Base-by-base conservation (phyloP, 2,113 vertebrate genomes). In the Hemiprocne comata region DNA sequence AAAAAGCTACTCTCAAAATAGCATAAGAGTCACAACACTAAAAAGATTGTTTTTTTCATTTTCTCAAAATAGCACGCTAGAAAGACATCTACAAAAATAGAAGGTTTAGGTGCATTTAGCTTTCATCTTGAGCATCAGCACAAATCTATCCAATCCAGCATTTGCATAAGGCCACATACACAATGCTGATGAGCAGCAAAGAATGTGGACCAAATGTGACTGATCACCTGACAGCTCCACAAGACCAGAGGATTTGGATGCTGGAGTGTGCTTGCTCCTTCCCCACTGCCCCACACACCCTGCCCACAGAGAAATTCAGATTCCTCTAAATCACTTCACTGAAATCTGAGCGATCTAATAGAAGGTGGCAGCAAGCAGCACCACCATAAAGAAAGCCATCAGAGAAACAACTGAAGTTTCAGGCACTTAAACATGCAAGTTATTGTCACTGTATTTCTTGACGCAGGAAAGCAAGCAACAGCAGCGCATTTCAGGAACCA, bases 61-160 rank as follows among this genome's bases (percentile, higher is more conserved):
- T 83, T 91, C 94, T 80, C 69, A 91, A 85, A 95, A 93, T 91
- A 95, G 91, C 79, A 77, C 11, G 24, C 51, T 89, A 62, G 44
- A 85, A 94, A 86, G 77, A 85, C 0, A 0, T 64, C 34, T 90
- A 90, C 60, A 91, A 83, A 97, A 90, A 95, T 73, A 93, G 83
- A 85, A 75, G 42, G 51, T 94, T 90, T 88, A 81, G 86, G 86
- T 96, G 83, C 55, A 34, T 84, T 93, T 73, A 5, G 4, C 86
- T 97, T 94, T 93, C 83, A 94, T 95, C 83, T 93, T 0, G 0
- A 86, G 87, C 71, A 85, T 87, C 67, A 85, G 76, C 60, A 71
- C 25, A 67, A 82, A 72, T 50, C 60, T 94, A 71, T 44, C 48
- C 72, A 84, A 77, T 0, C 0, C 53, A 71, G 44, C 28, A 74